These are phyloP conservation scores for Falco novaeseelandiae DNA, from an alignment of 2,797 vertebrate genomes.

Conservation along the genomic window DNA sequence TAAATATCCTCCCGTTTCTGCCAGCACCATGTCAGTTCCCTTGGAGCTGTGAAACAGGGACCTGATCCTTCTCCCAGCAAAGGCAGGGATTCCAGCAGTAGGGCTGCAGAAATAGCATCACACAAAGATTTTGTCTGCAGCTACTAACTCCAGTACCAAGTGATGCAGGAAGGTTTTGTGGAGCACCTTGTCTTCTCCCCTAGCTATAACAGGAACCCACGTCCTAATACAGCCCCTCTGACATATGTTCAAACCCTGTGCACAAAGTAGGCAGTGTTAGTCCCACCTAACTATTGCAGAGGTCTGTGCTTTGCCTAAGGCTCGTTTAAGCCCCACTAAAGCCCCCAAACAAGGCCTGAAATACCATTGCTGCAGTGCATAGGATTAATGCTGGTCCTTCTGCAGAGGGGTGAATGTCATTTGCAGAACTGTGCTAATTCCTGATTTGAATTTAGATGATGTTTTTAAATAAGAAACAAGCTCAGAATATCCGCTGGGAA, in stretches of 20 bases:
- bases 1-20: background rate
- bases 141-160: background rate
- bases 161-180: background rate
- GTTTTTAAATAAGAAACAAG: conserved; percentile 62
- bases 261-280: background rate
- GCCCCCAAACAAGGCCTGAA: conserved; percentile 1
- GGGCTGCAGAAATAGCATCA: background rate
- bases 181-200: background rate
- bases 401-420: conserved; percentile 52
- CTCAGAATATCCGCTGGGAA: conserved; percentile 32
- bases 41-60: background rate
- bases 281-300: background rate
- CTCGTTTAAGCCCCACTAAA: background rate
- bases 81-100: background rate
- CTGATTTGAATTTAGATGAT: conserved; percentile 62
- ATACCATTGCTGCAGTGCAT: background rate
- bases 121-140: background rate
- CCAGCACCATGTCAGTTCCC: rapidly evolving
- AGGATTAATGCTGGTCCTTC: conserved; percentile 47
- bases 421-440: conserved; percentile 56
- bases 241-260: rapidly evolving
- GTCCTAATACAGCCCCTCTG: background rate
- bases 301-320: background rate
- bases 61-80: background rate
- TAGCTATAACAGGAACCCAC: background rate